Evolutionary conservation across 1,140 invertebrate species (phyloP).

Genomic region (Bombus vancouverensis): DNA sequence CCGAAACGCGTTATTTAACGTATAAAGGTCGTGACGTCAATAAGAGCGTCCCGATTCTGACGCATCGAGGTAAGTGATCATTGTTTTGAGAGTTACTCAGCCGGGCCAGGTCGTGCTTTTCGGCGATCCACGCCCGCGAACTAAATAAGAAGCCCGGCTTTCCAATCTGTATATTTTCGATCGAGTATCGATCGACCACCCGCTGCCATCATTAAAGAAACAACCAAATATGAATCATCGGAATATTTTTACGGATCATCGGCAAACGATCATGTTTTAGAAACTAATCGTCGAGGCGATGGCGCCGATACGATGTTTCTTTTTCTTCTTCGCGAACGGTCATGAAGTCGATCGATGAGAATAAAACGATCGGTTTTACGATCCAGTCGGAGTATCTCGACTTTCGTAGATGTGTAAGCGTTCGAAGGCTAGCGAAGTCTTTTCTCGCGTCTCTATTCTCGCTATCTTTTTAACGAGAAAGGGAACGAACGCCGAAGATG

Average conservation of each 20-base stretch:
- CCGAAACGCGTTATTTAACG: slow-evolving; percentile 32
- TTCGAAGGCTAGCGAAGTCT: neutral
- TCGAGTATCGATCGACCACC: slow-evolving; percentile 28
- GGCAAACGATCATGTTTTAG: slow-evolving; percentile 10
- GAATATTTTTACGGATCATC: slow-evolving; percentile 51
- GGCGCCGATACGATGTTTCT: neutral
- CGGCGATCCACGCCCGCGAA: neutral
- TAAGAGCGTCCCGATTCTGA: slow-evolving; percentile 27
- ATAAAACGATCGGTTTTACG: neutral
- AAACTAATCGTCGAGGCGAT: neutral
- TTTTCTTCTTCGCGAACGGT: neutral
- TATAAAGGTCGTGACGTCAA: slow-evolving; percentile 45
- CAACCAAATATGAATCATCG: slow-evolving; percentile 42
- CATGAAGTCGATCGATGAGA: neutral
- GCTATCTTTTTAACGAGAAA: too few species aligned
- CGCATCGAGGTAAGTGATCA: slow-evolving; percentile 37
- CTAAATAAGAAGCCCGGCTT: neutral
- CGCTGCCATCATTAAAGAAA: neutral
- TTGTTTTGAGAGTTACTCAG: slow-evolving; percentile 60
- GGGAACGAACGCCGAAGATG: neutral
- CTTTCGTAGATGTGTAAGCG: neutral
- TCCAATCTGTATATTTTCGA: slow-evolving; percentile 44
- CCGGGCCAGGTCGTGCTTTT: neutral
- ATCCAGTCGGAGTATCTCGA: neutral
- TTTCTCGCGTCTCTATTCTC: neutral